A percentile compares a stretch with the other conserved stretches of the same genome.
phyloP scores from a whole-genome alignment of 2,113 vertebrate genomes.

The Electrona antarctica region DNA sequence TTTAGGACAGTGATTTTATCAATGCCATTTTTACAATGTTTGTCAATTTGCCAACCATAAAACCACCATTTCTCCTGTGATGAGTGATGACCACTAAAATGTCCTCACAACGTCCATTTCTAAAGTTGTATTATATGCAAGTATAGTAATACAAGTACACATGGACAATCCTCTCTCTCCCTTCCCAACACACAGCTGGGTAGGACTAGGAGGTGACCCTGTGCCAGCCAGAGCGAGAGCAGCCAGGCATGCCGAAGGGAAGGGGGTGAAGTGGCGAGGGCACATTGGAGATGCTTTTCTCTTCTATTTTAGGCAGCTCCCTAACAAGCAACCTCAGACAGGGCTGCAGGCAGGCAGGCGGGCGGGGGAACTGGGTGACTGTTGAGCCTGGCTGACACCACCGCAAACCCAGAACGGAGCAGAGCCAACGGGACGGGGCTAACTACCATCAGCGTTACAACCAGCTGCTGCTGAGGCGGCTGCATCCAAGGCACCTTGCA shows the following conservation, averaged over 20 bases:
- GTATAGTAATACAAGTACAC: too few relatives aligned
- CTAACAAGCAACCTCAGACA: slow-evolving; percentile 74
- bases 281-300: slow-evolving; percentile 63
- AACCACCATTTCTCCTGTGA: too few relatives aligned
- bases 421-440: slow-evolving; percentile 62
- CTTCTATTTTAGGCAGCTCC: slow-evolving; percentile 72
- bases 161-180: too few relatives aligned
- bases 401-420: slow-evolving; percentile 66
- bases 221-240: slow-evolving; percentile 55
- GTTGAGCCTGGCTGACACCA: slow-evolving; percentile 68
- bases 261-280: slow-evolving; percentile 56
- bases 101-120: too few relatives aligned
- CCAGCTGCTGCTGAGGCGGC: slow-evolving; percentile 72
- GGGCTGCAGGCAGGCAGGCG: slow-evolving; percentile 42
- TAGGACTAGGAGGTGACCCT: slow-evolving; percentile 53
- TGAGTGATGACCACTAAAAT: too few relatives aligned
- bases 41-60: too few relatives aligned
- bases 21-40: too few relatives aligned
- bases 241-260: slow-evolving; percentile 70
- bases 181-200: slow-evolving; percentile 19
- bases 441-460: slow-evolving; percentile 74
- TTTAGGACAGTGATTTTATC: too few relatives aligned
- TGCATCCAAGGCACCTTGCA: slow-evolving; percentile 24
- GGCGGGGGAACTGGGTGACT: slow-evolving; percentile 62
- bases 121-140: too few relatives aligned